phyloP scores from a whole-genome alignment of 2,113 vertebrate species.

The Hydrochoerus hydrochaeris region DNA sequence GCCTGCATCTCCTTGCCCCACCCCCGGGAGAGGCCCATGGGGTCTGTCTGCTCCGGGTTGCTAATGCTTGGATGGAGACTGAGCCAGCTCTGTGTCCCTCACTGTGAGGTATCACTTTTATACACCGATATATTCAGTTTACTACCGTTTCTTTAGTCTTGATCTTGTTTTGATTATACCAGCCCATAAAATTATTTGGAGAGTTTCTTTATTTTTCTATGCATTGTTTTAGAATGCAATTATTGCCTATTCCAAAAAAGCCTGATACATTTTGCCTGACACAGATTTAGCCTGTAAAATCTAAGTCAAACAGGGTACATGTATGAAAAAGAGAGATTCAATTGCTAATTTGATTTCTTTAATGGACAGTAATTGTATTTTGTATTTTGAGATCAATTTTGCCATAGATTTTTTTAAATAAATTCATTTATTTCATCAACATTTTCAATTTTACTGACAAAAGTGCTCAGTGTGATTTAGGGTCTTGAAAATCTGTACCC shows the following conservation, averaged over 20 bases:
- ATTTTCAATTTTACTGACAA: not conserved
- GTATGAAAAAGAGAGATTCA: not conserved
- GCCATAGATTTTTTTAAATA: not conserved
- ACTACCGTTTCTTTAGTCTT: not conserved
- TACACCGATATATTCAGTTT: not conserved
- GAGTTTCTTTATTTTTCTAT: not conserved
- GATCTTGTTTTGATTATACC: not conserved
- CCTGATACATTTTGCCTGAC: not conserved
- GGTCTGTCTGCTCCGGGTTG: no score
- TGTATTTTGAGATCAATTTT: not conserved
- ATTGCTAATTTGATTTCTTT: not conserved
- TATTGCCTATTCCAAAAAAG: not conserved
- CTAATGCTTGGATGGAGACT: not conserved
- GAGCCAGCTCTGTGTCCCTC: not conserved
- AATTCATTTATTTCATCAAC: not conserved
- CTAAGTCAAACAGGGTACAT: not conserved
- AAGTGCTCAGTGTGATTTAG: not conserved
- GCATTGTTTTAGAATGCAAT: not conserved
- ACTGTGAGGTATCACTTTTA: not conserved
- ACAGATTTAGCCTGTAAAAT: not conserved
- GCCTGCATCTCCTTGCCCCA: not conserved
- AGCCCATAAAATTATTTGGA: not conserved
- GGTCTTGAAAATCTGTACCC: not conserved
- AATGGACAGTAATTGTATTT: not conserved
- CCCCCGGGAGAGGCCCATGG: not conserved